These are phyloP conservation scores for Drosophila murphyi DNA, from an alignment of 1,140 invertebrate species.

Conservation along the genomic window DNA sequence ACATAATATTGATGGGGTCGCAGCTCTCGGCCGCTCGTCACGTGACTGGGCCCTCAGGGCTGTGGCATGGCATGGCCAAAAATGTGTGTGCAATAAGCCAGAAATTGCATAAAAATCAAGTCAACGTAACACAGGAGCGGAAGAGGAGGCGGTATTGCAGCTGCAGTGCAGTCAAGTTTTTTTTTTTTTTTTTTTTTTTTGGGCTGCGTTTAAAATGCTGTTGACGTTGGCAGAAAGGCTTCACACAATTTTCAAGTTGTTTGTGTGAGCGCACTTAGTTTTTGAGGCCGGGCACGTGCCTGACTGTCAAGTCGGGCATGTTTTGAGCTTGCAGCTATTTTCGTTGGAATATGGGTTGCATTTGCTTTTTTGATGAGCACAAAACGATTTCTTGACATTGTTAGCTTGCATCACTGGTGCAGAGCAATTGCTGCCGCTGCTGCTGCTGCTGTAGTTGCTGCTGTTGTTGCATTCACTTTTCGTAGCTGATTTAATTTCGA, in stretches of 20 bases:
- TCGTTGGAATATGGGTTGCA: conserved; percentile 66
- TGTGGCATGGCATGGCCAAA: conserved; percentile 19
- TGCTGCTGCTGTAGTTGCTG: conserved; percentile 2
- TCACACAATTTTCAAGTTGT: conserved; percentile 48
- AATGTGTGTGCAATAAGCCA: conserved; percentile 72
- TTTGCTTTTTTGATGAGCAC: conserved; percentile 50
- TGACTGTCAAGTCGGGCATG: conserved; percentile 16
- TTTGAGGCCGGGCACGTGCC: conserved; percentile 61
- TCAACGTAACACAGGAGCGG: conserved; percentile 20
- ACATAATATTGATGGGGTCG: conserved; percentile 68
- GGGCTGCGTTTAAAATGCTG: conserved; percentile 42
- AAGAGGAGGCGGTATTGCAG: background rate
- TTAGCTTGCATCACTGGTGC: conserved; percentile 23
- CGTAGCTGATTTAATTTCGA: conserved; percentile 72
- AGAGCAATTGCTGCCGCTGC: conserved; percentile 3
- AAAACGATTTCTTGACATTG: conserved; percentile 50
- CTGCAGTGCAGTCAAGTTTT: conserved; percentile 29
- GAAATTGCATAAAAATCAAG: conserved; percentile 78
- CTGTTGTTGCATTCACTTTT: conserved; percentile 10
- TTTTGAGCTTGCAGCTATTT: conserved; percentile 33
- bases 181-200: background rate
- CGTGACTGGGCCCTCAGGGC: conserved; percentile 33
- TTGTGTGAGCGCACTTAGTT: conserved; percentile 20
- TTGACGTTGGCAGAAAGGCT: conserved; percentile 50
- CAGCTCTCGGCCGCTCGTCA: conserved; percentile 17